Percentiles rank a stretch among this genome's conserved stretches.
Conservation (phyloP, 2,888 invertebrate species). For the Drosophila meridionalis region DNA sequence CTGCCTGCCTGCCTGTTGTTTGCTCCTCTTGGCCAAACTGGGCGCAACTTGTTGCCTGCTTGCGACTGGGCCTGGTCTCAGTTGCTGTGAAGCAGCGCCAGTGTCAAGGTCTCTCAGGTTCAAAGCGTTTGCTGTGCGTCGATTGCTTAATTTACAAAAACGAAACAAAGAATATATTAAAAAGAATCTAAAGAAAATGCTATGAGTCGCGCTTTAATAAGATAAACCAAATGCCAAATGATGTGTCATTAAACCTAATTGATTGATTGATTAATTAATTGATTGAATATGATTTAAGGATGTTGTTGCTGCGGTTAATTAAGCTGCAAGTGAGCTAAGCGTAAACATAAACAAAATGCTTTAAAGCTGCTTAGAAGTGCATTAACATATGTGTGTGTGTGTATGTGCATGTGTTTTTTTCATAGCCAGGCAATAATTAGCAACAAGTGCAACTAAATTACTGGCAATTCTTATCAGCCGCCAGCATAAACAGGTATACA, state of each 20-base stretch:
- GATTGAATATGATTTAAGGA: slow-evolving; percentile 14
- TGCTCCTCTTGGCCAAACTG: slow-evolving; percentile 74
- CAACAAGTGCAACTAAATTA: slow-evolving; percentile 27
- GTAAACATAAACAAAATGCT: slow-evolving; percentile 23
- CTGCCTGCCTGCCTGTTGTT: slow-evolving; percentile 13
- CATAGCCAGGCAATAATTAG: slow-evolving; percentile 21
- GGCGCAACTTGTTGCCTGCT: slow-evolving; percentile 70
- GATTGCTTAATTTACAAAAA: slow-evolving; percentile 27
- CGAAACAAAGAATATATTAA: slow-evolving; percentile 8
- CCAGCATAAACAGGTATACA: slow-evolving; percentile 31
- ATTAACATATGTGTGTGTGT: slow-evolving; percentile 1
- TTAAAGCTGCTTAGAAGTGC: slow-evolving; percentile 39
- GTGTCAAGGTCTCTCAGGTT: slow-evolving; percentile 86
- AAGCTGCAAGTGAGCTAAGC: slow-evolving; percentile 33
- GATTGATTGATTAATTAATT: slow-evolving; percentile 38
- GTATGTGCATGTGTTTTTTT: background rate
- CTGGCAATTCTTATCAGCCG: slow-evolving; percentile 39
- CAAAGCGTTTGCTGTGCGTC: slow-evolving; percentile 64
- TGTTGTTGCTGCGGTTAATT: slow-evolving; percentile 4
- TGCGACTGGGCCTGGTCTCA: slow-evolving; percentile 67
- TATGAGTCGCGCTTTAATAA: slow-evolving; percentile 19
- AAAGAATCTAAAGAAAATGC: slow-evolving; percentile 20
- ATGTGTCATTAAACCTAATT: slow-evolving; percentile 52
- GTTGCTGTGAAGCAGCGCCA: slow-evolving; percentile 85
- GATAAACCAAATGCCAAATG: slow-evolving; percentile 24